These are phyloP conservation scores for Capitulum mitella DNA, from an alignment of 2,888 invertebrate species.

Conservation along the genomic window DNA sequence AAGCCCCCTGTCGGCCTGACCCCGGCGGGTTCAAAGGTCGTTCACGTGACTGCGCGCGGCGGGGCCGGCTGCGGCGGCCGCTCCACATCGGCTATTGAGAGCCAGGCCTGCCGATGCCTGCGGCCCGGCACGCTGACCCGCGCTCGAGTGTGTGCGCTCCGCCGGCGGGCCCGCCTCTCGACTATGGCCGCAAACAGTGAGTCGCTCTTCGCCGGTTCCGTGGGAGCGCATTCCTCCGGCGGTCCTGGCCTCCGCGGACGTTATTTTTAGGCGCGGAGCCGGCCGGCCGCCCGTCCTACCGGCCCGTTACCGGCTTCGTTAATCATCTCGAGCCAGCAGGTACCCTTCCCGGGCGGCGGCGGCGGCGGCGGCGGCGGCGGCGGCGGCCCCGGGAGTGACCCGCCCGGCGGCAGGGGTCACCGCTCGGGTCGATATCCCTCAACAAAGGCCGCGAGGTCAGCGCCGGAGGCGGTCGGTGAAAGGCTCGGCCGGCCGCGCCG, in stretches of 20 bases:
- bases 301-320: background rate
- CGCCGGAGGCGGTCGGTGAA: background rate
- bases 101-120: too few relatives aligned
- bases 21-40: constrained; percentile 12
- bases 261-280: too few relatives aligned
- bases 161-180: too few relatives aligned
- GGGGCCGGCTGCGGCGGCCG: background rate
- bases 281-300: too few relatives aligned
- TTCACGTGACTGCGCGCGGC: background rate
- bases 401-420: background rate
- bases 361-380: background rate
- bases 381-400: background rate
- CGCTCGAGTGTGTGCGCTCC: too few relatives aligned
- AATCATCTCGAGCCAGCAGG: background rate
- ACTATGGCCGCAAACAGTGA: too few relatives aligned
- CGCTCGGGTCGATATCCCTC: background rate
- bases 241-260: too few relatives aligned
- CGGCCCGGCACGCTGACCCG: too few relatives aligned
- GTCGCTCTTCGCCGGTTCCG: too few relatives aligned
- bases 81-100: too few relatives aligned
- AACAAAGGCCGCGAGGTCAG: background rate
- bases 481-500: background rate
- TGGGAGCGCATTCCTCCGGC: too few relatives aligned
- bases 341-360: background rate
- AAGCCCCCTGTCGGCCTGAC: background rate